These are phyloP conservation scores for Ochotona princeps DNA, from an alignment of 2,113 vertebrate species.

Conservation along the genomic window DNA sequence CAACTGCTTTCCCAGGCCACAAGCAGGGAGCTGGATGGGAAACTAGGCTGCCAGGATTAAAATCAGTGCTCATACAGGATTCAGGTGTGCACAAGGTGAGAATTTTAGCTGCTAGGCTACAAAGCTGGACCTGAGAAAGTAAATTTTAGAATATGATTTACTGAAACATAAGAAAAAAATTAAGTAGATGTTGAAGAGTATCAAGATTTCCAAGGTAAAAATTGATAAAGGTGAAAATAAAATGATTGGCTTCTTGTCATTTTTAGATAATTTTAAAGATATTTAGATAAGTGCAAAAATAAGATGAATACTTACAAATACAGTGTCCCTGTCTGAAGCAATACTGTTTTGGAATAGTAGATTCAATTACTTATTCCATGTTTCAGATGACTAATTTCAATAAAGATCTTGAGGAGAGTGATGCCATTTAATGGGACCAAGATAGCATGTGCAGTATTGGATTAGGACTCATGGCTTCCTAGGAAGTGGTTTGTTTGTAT, in stretches of 20 bases:
- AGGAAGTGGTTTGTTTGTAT: neutral
- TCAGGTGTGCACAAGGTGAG: too few relatives aligned
- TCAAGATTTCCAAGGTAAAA: neutral
- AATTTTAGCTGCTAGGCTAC: too few relatives aligned
- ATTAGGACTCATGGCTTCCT: neutral
- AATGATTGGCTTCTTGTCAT: neutral
- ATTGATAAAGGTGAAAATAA: neutral
- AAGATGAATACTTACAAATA: neutral
- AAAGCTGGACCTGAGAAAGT: neutral
- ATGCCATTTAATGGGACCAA: neutral
- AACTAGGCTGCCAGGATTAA: too few relatives aligned
- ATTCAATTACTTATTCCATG: neutral
- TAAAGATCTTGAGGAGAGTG: neutral
- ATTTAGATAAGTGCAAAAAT: neutral
- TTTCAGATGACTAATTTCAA: neutral
- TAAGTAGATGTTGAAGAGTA: neutral
- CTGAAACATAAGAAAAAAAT: neutral
- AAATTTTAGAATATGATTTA: neutral
- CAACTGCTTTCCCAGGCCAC: too few relatives aligned
- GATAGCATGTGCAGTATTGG: neutral
- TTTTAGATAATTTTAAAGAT: neutral
- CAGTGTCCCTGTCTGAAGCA: neutral
- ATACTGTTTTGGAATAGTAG: slow-evolving; percentile 7
- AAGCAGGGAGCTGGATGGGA: too few relatives aligned
- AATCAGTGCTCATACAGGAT: too few relatives aligned